phyloP scores from a whole-genome alignment of 2,113 vertebrate genomes.

The Ctenodactylus gundi region DNA sequence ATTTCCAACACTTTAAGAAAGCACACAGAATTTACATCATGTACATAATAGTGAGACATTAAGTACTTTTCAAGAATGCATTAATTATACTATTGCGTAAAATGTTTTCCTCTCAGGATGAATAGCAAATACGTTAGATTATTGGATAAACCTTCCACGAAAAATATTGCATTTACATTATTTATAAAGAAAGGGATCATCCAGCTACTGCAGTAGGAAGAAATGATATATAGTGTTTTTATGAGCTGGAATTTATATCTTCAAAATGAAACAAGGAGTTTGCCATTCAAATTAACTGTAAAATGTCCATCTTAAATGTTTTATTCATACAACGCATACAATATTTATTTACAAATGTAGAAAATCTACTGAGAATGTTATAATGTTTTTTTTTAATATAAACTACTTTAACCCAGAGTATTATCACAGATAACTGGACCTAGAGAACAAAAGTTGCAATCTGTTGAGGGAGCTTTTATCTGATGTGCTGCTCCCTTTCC shows the following conservation, averaged over 20 bases:
- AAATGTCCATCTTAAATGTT: neutral
- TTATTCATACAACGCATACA: neutral
- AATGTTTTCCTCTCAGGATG: slow-evolving; percentile 34
- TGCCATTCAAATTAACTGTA: neutral
- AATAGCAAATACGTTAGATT: slow-evolving; percentile 6
- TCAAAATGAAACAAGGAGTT: neutral
- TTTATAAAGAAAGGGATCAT: slow-evolving; percentile 24
- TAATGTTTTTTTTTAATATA: neutral
- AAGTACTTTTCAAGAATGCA: neutral
- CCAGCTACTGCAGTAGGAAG: neutral
- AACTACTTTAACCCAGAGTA: neutral
- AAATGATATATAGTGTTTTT: slow-evolving; percentile 4
- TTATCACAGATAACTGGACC: neutral
- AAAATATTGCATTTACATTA: slow-evolving; percentile 41
- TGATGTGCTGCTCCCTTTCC: neutral
- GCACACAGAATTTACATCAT: no score
- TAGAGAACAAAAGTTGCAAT: neutral
- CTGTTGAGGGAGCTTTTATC: neutral
- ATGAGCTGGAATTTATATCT: neutral
- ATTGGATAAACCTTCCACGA: slow-evolving; percentile 21
- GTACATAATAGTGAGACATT: neutral
- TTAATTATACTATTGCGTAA: neutral
- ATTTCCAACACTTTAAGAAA: neutral
- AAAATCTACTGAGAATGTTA: neutral
- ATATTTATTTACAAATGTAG: neutral